Conservation (phyloP, 1,140 invertebrate genomes). For the Holotrichia oblita region DNA sequence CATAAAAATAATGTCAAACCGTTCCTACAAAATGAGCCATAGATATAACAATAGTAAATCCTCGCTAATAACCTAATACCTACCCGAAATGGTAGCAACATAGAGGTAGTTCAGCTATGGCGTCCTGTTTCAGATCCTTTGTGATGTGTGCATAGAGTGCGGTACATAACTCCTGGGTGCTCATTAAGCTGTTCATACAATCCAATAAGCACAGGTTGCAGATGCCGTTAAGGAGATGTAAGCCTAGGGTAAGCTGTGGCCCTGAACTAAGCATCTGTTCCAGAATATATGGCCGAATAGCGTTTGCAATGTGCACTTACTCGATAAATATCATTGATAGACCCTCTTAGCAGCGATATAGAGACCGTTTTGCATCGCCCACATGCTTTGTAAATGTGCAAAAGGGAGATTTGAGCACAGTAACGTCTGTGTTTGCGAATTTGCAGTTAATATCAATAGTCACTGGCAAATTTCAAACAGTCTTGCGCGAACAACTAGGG, state of each 20-base stretch:
- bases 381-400: not conserved
- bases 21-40: not conserved
- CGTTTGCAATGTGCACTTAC: not conserved
- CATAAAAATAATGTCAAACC: too few relatives aligned
- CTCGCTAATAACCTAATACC: not conserved
- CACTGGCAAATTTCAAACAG: not conserved
- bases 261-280: slow-evolving; percentile 11
- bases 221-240: slow-evolving; percentile 28
- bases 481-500: not conserved
- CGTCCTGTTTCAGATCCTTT: not conserved
- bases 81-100: not conserved
- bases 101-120: not conserved
- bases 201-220: slow-evolving; percentile 36
- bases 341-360: not conserved
- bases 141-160: slow-evolving; percentile 18
- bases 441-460: not conserved
- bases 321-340: slow-evolving; percentile 25
- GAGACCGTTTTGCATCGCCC: not conserved
- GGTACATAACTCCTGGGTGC: slow-evolving; percentile 18
- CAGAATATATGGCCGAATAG: slow-evolving; percentile 8
- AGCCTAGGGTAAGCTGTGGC: not conserved
- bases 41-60: not conserved
- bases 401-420: not conserved
- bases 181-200: slow-evolving; percentile 31
- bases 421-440: not conserved